Evolutionary conservation across 2,888 invertebrate genomes (phyloP).

Genomic region (Trichopria drosophilae): DNA sequence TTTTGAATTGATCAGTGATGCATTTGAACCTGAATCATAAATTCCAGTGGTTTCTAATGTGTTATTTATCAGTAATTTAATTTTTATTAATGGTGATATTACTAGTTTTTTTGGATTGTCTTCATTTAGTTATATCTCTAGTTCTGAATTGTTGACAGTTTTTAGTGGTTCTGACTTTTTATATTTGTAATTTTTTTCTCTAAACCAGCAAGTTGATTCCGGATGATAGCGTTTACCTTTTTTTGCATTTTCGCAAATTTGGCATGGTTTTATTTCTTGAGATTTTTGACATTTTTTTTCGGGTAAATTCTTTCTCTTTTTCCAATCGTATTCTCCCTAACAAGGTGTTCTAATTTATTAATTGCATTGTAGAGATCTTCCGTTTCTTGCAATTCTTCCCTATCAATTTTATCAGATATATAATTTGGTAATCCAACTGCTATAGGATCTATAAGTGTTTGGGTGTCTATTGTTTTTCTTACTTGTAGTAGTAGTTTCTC

Average conservation of each 20-base stretch:
- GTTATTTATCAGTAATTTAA: constrained; percentile 30
- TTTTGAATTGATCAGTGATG: constrained; percentile 34
- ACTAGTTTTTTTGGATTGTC: constrained; percentile 40
- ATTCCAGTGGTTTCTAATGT: constrained; percentile 29
- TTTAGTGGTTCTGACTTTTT: constrained; percentile 24
- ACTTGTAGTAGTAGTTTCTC: constrained; percentile 37
- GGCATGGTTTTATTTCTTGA: constrained; percentile 14
- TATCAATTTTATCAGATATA: constrained; percentile 43
- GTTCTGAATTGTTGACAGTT: constrained; percentile 36
- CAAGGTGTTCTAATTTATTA: constrained; percentile 42
- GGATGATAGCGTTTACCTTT: constrained; percentile 36
- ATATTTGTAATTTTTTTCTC: constrained; percentile 24
- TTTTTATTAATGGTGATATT: constrained; percentile 37
- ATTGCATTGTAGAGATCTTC: constrained; percentile 45
- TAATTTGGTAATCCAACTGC: constrained; percentile 43
- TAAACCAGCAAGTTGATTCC: constrained; percentile 34
- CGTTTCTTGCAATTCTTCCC: constrained; percentile 40
- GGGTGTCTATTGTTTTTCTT: constrained; percentile 35
- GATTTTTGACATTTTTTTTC: no score
- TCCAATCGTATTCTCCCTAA: constrained; percentile 26
- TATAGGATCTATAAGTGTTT: constrained; percentile 43
- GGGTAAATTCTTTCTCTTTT: constrained; percentile 24
- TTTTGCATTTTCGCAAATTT: constrained; percentile 33
- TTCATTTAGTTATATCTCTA: constrained; percentile 36
- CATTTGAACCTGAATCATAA: constrained; percentile 37